These are phyloP conservation scores for Eilema sororculum DNA, from an alignment of 2,888 invertebrate genomes.

Conservation along the genomic window DNA sequence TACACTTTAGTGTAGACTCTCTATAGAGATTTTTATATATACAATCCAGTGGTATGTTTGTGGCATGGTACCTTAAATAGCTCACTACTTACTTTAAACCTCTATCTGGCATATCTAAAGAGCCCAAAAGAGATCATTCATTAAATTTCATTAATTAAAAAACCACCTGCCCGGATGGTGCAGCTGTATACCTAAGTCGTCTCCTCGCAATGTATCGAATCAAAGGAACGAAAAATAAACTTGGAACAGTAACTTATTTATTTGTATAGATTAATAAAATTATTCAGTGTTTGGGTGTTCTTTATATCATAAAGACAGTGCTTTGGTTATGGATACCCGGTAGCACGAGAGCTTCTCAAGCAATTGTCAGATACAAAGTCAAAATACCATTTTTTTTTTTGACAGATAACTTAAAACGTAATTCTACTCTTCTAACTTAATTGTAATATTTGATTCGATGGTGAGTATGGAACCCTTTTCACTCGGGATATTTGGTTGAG, in stretches of 20 bases:
- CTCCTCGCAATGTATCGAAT: background rate
- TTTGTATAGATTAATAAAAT: no score
- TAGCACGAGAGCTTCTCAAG: background rate
- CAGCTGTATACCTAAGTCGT: background rate
- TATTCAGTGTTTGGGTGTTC: no score
- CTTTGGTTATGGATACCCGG: no score
- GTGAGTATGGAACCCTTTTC: background rate
- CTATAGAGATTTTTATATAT: conserved; percentile 34
- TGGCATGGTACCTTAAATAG: conserved; percentile 26
- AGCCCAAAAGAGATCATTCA: background rate
- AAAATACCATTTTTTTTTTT: no score
- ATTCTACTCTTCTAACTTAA: no score
- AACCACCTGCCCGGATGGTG: background rate
- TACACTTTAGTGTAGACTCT: conserved; percentile 41
- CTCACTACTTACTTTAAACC: conserved; percentile 28
- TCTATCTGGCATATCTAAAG: conserved; percentile 7
- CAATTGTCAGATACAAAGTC: no score
- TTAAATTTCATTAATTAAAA: background rate
- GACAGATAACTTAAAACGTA: no score
- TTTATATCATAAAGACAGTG: no score
- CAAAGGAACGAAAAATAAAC: background rate
- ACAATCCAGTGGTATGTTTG: conserved; percentile 22
- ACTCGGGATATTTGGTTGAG: background rate
- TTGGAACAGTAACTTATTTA: background rate
- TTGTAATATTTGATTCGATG: background rate